phyloP scores from a whole-genome alignment of 2,888 invertebrate genomes.

The Chromoteleia sp. region DNA sequence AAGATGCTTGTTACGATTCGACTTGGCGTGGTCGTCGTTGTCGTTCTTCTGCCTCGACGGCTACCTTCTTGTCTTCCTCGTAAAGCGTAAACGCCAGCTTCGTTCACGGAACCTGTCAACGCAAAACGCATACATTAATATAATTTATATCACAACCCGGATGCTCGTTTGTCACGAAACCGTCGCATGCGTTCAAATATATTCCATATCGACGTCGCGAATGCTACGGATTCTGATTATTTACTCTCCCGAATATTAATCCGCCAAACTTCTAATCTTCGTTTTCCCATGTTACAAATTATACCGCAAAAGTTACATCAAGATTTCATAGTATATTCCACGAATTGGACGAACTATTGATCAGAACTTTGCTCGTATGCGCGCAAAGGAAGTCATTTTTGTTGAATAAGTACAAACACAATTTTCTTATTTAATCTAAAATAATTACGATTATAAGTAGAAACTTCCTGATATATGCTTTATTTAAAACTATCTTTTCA shows the following conservation, averaged over 20 bases:
- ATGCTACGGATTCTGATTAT: neutral
- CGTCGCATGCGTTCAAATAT: constrained; percentile 22
- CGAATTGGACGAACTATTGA: constrained; percentile 6
- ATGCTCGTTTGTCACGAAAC: constrained; percentile 28
- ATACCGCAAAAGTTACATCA: neutral
- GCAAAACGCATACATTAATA: constrained; percentile 64
- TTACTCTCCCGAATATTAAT: neutral
- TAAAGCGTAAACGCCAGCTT: constrained; percentile 81
- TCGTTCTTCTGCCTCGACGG: constrained; percentile 79
- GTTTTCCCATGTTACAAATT: neutral
- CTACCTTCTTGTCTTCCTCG: constrained; percentile 81
- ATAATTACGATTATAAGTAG: too few relatives aligned
- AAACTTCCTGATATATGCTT: too few relatives aligned
- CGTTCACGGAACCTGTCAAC: constrained; percentile 82
- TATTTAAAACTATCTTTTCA: too few relatives aligned
- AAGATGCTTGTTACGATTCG: constrained; percentile 72
- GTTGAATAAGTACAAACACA: neutral
- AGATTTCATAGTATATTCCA: too few relatives aligned
- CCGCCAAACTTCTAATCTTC: neutral
- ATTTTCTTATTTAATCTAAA: too few relatives aligned
- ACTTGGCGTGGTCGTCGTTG: constrained; percentile 76
- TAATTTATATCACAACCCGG: constrained; percentile 35
- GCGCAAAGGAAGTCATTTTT: constrained; percentile 6
- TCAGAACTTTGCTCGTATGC: neutral
- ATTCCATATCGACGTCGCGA: constrained; percentile 18